Percentiles rank a stretch among this genome's conserved stretches.
phyloP scores from a whole-genome alignment of 2,888 invertebrate species.

The Sinodicranocentrus sp. region DNA sequence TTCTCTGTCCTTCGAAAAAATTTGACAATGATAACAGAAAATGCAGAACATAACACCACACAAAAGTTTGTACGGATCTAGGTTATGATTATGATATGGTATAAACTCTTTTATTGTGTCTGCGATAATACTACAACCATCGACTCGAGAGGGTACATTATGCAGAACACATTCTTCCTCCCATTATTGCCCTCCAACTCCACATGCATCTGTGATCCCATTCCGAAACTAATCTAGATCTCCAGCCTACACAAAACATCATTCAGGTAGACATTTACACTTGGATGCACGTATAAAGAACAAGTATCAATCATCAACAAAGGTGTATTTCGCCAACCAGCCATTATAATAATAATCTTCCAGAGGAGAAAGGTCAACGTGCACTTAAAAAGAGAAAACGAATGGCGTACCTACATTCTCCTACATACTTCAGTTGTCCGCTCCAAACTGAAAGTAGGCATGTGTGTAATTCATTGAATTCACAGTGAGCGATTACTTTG shows the following conservation, averaged over 20 bases:
- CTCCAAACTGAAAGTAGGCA: too few species aligned
- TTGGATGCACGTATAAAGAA: constrained; percentile 14
- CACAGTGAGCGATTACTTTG: constrained; percentile 4
- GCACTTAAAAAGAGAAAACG: constrained; percentile 14
- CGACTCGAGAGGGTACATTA: not conserved
- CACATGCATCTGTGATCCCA: constrained; percentile 46
- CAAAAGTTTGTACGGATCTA: constrained; percentile 24
- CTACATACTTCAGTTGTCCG: not conserved
- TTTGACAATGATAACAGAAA: not conserved
- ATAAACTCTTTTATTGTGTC: too few species aligned
- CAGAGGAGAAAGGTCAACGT: constrained; percentile 48
- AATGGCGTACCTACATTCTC: constrained; percentile 18
- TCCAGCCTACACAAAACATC: constrained; percentile 51
- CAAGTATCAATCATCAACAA: constrained; percentile 21
- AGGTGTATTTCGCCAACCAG: not conserved
- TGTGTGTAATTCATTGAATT: too few species aligned
- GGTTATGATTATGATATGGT: constrained; percentile 29
- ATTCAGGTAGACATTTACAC: constrained; percentile 18
- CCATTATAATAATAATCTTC: constrained; percentile 30
- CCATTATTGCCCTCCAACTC: constrained; percentile 18
- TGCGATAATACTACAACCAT: constrained; percentile 23
- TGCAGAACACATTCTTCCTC: constrained; percentile 8
- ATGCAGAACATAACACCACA: not conserved
- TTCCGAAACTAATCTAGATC: constrained; percentile 55
- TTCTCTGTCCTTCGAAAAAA: constrained; percentile 18